A percentile compares a stretch with the other conserved stretches of the same genome.
Conservation (phyloP, 2,113 vertebrate genomes). For the Dromaius novaehollandiae region DNA sequence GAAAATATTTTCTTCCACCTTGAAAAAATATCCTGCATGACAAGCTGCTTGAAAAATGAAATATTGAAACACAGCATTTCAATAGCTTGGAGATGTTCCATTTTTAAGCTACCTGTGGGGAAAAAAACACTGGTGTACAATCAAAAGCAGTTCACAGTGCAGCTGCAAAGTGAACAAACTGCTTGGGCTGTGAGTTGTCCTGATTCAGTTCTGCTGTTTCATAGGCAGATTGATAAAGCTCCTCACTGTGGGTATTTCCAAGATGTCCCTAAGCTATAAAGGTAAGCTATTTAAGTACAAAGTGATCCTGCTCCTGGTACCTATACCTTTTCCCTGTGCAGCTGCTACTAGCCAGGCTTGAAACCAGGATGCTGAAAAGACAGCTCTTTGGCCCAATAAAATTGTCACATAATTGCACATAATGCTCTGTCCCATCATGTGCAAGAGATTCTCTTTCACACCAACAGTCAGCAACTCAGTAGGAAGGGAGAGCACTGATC, state of each 20-base stretch:
- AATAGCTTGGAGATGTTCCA: neutral
- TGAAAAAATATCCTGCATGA: neutral
- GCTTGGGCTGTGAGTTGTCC: neutral
- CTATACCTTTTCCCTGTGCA: neutral
- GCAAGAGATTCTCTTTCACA: neutral
- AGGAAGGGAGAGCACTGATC: neutral
- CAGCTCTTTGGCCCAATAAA: neutral
- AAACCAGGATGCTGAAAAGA: neutral
- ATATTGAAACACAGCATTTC: neutral
- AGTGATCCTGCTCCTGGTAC: neutral
- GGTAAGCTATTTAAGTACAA: neutral
- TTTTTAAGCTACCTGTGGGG: neutral
- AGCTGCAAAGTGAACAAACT: neutral
- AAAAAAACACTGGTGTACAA: neutral
- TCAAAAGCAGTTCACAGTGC: neutral
- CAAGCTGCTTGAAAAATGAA: neutral
- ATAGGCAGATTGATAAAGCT: neutral
- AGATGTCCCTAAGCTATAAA: neutral
- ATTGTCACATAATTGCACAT: neutral
- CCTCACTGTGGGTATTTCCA: neutral
- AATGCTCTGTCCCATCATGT: neutral
- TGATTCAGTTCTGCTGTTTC: neutral
- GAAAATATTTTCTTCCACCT: neutral
- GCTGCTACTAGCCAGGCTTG: neutral
- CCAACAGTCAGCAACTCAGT: neutral